These are phyloP conservation scores for Leptodactylus fallax DNA, from an alignment of 2,797 vertebrate genomes.

Conservation along the genomic window DNA sequence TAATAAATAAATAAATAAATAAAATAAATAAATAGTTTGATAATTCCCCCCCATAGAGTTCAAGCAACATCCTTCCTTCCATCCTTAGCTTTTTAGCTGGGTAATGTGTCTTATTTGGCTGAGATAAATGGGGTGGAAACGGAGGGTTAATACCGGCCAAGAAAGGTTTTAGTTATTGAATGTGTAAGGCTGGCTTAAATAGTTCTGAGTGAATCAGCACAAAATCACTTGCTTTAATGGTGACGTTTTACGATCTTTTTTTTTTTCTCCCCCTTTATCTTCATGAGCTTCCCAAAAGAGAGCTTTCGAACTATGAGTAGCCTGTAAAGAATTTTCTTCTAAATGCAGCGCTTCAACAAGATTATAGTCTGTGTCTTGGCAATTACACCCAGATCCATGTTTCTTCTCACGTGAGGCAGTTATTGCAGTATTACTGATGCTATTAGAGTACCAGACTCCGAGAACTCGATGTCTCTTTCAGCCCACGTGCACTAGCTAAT, in stretches of 20 bases:
- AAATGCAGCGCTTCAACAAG: neutral
- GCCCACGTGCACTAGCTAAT: conserved; percentile 44
- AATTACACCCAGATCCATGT: conserved; percentile 21
- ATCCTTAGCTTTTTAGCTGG: neutral
- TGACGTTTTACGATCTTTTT: neutral
- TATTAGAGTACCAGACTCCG: conserved; percentile 26
- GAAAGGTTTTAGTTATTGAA: neutral
- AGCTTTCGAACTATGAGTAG: neutral
- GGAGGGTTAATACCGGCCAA: no score
- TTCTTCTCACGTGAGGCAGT: conserved; percentile 28
- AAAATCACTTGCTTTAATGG: neutral
- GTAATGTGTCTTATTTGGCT: neutral
- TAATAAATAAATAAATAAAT: no score
- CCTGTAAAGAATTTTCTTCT: neutral
- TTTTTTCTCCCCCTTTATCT: neutral
- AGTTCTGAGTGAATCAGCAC: neutral
- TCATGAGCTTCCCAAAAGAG: conserved; percentile 7
- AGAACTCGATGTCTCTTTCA: conserved; percentile 46
- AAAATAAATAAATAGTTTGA: no score
- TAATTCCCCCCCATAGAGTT: no score
- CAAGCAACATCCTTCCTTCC: no score
- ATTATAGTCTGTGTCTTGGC: conserved; percentile 2
- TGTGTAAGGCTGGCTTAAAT: neutral
- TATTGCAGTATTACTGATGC: conserved; percentile 11
- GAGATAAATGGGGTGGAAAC: neutral